Evolutionary conservation across 23 tunicate genomes (phyloP), one percentile per base, ranked within the genome.

Genomic region (Halocynthia aurantium): DNA sequence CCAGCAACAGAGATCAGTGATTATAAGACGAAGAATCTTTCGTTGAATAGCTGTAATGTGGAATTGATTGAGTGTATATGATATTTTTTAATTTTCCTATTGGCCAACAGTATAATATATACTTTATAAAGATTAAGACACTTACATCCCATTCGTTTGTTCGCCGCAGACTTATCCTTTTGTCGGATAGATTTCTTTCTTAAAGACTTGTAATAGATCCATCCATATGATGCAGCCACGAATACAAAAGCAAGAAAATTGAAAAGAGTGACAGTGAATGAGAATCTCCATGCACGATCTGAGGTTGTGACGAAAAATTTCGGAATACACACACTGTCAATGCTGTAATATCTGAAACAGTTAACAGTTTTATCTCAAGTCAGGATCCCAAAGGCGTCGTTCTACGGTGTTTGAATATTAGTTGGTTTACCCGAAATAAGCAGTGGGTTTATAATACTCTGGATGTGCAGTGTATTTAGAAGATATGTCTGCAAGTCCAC

Each of bases 291-390:
- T 13, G 81, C 66, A 5, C 56, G 64, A 52, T 83, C 82, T 5
- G 76, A 22, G 6, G 52, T 53, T 52, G 88, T 83, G 22, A 83
- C 84, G 67, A 88, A 88, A 15, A 88, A 49, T 7, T 80, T 78
- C 15, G 95, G 95, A 67, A 88, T 83, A 61, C 95, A 88, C 57
- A 83, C 88, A 55, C 95, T 88, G 53, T 70, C 75, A 19, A 79
- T 63, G 49, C 95, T 83, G 82, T 88, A 88, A 67, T 88, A 88
- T 50, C 95, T 88, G 72, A 52, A 82, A 69, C 8, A 62, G 52
- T 0, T 64, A 7, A 17, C 6, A 44, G 5, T 19, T 19, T 10
- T 72, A 49, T 31, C 44, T n/a, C n/a, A n/a, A n/a, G n/a, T n/a
- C 44, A 31, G 44, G 44, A 31, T 31, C 44, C 4, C 78, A 74